Evolutionary conservation across 2,113 vertebrate genomes (phyloP), one percentile per base, ranked within the genome.

Genomic region (Gulo gulo): DNA sequence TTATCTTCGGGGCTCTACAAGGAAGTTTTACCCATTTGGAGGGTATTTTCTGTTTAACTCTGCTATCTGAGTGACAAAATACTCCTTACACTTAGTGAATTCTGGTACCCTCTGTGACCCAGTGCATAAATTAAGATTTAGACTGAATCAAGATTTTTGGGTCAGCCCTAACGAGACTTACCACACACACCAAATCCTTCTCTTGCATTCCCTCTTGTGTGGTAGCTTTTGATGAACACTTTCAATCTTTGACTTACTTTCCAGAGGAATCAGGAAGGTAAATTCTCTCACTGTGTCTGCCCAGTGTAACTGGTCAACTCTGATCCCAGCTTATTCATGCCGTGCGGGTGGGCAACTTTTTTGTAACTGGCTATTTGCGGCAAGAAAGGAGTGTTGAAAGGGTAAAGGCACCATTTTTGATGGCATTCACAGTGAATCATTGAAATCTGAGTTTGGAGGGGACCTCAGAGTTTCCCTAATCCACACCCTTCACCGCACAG

Each of bases 71-170:
- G 63, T 36, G 61, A 80, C 50, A 52, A 86, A 67, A 91, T 61
- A 57, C 34, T 91, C 36, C 57, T 93, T 88, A 39, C 29, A 29
- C 61, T 67, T 79, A 36, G 61, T 79, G 39, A 92, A 80, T 87
- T 89, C 69, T 86, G 57, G 39, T 80, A 57, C 31, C 52, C 36
- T 81, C 69, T 86, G 7, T 67, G 82, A 94, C 55, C 69, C 36
- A 14, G n/a, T 36, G 39, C 21, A 55, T 69, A 74, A 92, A 57
- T 96, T 91, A 82, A 79, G 23, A 96, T 81, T 94, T 88, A 92
- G 29, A 45, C 36, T 63, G n/a, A 95, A 61, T 16, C 39, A 34
- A 63, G 86, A 59, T 57, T 84, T 91, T 82, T 67, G 16, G 21
- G 50, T 88, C 59, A 42, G 52, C 65, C 76, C 65, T 34, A 92